Conservation (phyloP, 1,140 invertebrate species). For the Solenopsis invicta region DNA sequence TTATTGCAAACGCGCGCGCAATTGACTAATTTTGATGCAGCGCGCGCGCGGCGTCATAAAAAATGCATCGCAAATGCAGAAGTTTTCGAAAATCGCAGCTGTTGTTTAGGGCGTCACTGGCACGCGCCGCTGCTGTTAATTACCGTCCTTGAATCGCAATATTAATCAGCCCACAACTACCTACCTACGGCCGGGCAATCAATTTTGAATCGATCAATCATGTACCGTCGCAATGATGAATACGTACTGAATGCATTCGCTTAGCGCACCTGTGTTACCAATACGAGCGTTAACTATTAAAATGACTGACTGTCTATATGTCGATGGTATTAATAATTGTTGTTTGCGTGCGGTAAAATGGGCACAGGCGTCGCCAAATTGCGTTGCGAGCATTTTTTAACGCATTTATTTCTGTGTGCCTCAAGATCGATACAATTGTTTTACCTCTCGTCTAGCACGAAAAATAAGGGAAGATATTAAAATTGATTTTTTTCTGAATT, state of each 20-base stretch:
- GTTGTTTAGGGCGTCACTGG: slow-evolving; percentile 43
- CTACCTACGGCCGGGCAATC: slow-evolving; percentile 40
- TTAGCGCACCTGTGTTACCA: neutral
- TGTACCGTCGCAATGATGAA: slow-evolving; percentile 56
- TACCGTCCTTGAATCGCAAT: slow-evolving; percentile 62
- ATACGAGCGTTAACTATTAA: slow-evolving; percentile 48
- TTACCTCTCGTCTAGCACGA: neutral
- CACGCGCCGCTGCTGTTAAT: slow-evolving; percentile 63
- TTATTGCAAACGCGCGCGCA: neutral
- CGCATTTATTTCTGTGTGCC: neutral
- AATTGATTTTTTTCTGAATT: neutral
- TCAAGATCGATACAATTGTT: neutral
- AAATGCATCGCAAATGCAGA: slow-evolving; percentile 22
- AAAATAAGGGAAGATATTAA: neutral
- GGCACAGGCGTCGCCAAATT: neutral
- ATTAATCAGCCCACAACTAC: slow-evolving; percentile 60
- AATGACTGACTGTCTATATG: slow-evolving; percentile 24
- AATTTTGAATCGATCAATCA: slow-evolving; percentile 71
- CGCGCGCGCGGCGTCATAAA: neutral
- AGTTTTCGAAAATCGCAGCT: slow-evolving; percentile 2
- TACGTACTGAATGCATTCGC: slow-evolving; percentile 26
- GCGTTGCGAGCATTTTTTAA: neutral
- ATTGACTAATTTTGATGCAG: slow-evolving; percentile 41
- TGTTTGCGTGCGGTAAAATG: neutral
- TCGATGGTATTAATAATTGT: slow-evolving; percentile 36